Evolutionary conservation across 2,888 invertebrate genomes (phyloP).

Genomic region (Drosophila fungiperda): DNA sequence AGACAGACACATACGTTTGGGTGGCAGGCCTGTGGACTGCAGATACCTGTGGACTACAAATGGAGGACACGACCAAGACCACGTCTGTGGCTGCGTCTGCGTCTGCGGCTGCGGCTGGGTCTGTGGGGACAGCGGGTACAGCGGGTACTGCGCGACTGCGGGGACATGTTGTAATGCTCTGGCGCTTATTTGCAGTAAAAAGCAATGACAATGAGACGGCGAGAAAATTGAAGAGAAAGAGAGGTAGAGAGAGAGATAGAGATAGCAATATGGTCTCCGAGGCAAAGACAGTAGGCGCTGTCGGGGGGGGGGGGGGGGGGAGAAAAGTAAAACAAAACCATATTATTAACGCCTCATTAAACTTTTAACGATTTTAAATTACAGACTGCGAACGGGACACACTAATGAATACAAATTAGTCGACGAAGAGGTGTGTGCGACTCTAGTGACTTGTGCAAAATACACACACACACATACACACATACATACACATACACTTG

Average conservation of each 20-base stretch:
- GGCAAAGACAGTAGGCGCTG: conserved; percentile 25
- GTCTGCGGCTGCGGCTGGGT: background rate
- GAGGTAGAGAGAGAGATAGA: conserved; percentile 10
- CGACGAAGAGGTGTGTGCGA: conserved; percentile 58
- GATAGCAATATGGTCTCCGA: background rate
- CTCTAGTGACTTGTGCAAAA: conserved; percentile 30
- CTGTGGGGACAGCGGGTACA: conserved; percentile 1
- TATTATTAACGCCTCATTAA: conserved; percentile 82
- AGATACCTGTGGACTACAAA: conserved; percentile 3
- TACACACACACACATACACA: conserved; percentile 31
- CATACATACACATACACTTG: background rate
- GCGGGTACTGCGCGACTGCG: conserved; percentile 16
- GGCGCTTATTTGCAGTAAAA: conserved; percentile 78
- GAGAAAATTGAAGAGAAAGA: conserved; percentile 58
- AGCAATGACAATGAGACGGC: conserved; percentile 69
- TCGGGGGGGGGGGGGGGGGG: conserved; percentile 17
- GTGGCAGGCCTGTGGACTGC: conserved; percentile 20
- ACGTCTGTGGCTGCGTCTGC: background rate
- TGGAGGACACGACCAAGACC: conserved; percentile 30
- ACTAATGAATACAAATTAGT: conserved; percentile 82
- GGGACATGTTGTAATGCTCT: conserved; percentile 53
- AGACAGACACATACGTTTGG: conserved; percentile 49
- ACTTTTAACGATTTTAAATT: conserved; percentile 82
- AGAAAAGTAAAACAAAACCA: conserved; percentile 77
- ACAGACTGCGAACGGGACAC: conserved; percentile 69